Percentiles rank a stretch among this genome's conserved stretches.
Conservation (phyloP, 2,888 invertebrate genomes). For the Ornithoptera priamus region DNA sequence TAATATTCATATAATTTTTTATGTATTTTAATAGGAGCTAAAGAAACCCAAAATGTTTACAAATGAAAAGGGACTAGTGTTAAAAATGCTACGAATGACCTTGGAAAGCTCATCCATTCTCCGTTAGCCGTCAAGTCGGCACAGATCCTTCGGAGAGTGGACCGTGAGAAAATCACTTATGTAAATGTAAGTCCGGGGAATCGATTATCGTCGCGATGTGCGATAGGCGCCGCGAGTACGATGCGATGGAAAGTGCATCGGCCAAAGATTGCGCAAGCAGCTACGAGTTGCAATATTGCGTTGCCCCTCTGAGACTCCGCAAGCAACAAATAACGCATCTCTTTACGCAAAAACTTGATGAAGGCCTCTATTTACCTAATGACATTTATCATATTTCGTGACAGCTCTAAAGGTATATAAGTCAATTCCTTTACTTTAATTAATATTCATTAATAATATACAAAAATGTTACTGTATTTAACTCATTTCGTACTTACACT, state of each 20-base stretch:
- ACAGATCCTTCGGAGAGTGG: constrained; percentile 63
- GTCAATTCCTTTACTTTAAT: not conserved
- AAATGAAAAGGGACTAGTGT: constrained; percentile 16
- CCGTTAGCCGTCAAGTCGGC: constrained; percentile 60
- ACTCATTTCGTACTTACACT: not conserved
- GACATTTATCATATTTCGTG: constrained; percentile 6
- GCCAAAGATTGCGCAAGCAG: constrained; percentile 52
- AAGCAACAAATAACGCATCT: constrained; percentile 29
- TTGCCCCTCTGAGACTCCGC: constrained; percentile 31
- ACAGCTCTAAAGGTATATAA: not conserved
- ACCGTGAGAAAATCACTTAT: constrained; percentile 74
- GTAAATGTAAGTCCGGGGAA: constrained; percentile 71
- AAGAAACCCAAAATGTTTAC: constrained; percentile 2
- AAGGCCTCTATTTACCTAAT: not conserved
- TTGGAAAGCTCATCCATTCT: constrained; percentile 67
- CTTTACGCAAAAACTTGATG: not conserved
- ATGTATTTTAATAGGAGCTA: not conserved
- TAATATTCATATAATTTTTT: not conserved
- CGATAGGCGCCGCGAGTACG: constrained; percentile 44
- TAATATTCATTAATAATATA: not conserved
- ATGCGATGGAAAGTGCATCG: constrained; percentile 69
- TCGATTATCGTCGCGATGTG: constrained; percentile 65
- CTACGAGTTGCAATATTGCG: constrained; percentile 41
- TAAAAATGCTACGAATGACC: constrained; percentile 40
- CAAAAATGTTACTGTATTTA: not conserved